Base-by-base conservation (phyloP, 2,797 vertebrate species). In the Paedocypris micromegethes region DNA sequence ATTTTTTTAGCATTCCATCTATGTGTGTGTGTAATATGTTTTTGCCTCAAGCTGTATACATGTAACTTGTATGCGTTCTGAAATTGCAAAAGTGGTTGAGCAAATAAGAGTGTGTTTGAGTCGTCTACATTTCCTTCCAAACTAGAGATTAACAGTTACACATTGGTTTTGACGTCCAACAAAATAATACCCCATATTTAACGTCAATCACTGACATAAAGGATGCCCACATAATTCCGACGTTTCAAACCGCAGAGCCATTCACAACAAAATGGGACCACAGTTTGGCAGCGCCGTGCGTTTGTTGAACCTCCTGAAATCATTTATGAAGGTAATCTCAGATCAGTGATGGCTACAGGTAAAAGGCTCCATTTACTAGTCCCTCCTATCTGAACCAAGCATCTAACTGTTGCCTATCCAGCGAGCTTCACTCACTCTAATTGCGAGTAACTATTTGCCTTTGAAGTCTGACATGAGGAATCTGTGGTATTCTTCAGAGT, bases 391-490 rank as follows among this genome's bases (percentile, higher is more conserved):
- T 59, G 66, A 72, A 52, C 50, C 66, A 70, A 75, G 71, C 66
- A 76, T 72, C 72, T 60, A 71, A 73, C 51, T 44, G 42, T 68
- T 74, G 72, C 54, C 69, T 72, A 60, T 76, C 66, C 69, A 66
- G 46, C 64, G 65, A 42, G 52, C 74, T 73, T 71, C 45, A 62
- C 67, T 72, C 64, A 53, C 64, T 69, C 63, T 68, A 72, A 78
- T 72, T 68, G 68, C 40, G 3, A 71, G 66, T 64, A 83, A 83
- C 81, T 70, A 70, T 77, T 80, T 62, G 55, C 68, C 81, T 85
- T 86, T 86, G 79, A 86, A 83, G 83, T 85, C 72, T 65, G 83
- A 83, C 82, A 77, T 82, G 75, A 74, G 78, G 66, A 80, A 83
- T 85, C 76, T 82, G 82, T 82, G 78, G 79, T 78, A 78, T 82